A percentile compares a stretch with the other conserved stretches of the same genome.
These are phyloP conservation scores for Brachyrhaphis roseni DNA, from an alignment of 2,797 vertebrate genomes.

Conservation along the genomic window DNA sequence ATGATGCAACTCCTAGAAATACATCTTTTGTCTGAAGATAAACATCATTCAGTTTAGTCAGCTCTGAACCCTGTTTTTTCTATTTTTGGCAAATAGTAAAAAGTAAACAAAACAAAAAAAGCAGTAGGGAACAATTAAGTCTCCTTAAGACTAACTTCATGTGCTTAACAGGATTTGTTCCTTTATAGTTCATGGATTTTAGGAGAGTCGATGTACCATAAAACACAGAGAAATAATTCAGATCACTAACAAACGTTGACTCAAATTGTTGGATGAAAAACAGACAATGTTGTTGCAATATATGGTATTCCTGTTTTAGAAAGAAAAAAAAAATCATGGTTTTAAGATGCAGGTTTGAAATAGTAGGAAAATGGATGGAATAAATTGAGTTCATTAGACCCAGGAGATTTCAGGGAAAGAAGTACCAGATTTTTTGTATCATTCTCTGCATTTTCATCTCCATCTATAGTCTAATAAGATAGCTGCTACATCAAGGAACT, in stretches of 20 bases:
- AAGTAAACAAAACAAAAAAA: neutral
- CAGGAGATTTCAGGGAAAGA: neutral
- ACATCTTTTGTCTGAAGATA: neutral
- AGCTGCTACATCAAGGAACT: neutral
- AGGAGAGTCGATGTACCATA: neutral
- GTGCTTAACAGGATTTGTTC: neutral
- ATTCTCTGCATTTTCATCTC: neutral
- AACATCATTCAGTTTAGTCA: slow-evolving; percentile 14
- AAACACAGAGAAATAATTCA: neutral
- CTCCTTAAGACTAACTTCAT: neutral
- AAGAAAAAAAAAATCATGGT: neutral
- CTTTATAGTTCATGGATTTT: neutral
- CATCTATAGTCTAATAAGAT: neutral
- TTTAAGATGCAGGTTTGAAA: neutral
- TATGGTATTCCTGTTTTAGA: neutral
- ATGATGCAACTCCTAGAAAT: slow-evolving; percentile 50
- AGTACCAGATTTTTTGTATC: neutral
- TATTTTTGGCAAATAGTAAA: neutral
- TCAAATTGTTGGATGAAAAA: neutral
- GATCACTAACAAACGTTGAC: neutral
- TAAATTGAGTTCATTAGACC: neutral
- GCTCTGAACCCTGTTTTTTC: neutral
- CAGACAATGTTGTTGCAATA: neutral
- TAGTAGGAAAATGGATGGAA: neutral
- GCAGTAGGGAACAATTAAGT: neutral